These are phyloP conservation scores for Diuraphis noxia DNA, from an alignment of 1,140 invertebrate genomes.

Conservation along the genomic window DNA sequence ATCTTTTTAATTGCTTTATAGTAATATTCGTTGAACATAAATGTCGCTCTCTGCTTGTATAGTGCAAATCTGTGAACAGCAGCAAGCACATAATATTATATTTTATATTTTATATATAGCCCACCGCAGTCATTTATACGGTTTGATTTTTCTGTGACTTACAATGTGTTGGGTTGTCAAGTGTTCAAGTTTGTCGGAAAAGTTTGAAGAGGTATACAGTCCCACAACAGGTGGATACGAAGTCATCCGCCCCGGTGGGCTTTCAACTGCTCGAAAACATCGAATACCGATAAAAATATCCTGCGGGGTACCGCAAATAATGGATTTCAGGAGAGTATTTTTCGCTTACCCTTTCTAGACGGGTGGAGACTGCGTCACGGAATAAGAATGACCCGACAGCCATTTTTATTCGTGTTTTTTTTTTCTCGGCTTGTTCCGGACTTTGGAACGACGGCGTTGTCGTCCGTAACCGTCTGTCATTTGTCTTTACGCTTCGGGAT, in stretches of 20 bases:
- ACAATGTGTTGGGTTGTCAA: background rate
- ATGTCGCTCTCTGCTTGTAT: background rate
- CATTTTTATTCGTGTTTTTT: constrained; percentile 29
- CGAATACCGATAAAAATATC: background rate
- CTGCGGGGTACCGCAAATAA: background rate
- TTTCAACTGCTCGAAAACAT: background rate
- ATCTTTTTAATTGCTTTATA: background rate
- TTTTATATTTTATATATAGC: background rate
- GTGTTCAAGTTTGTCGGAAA: background rate
- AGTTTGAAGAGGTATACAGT: background rate
- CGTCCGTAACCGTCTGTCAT: constrained; percentile 36
- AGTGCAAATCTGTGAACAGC: background rate
- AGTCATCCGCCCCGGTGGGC: background rate
- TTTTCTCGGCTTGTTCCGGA: background rate
- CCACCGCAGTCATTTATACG: background rate
- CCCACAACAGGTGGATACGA: background rate
- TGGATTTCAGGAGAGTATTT: background rate
- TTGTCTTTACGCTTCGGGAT: constrained; percentile 32
- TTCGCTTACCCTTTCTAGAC: background rate
- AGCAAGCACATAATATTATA: background rate
- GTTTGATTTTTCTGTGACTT: background rate
- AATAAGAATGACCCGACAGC: constrained; percentile 28
- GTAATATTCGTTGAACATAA: background rate
- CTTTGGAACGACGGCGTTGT: constrained; percentile 18
- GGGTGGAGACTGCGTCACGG: background rate